Evolutionary conservation across 2,797 vertebrate genomes (phyloP).

Genomic region (Danionella dracula): DNA sequence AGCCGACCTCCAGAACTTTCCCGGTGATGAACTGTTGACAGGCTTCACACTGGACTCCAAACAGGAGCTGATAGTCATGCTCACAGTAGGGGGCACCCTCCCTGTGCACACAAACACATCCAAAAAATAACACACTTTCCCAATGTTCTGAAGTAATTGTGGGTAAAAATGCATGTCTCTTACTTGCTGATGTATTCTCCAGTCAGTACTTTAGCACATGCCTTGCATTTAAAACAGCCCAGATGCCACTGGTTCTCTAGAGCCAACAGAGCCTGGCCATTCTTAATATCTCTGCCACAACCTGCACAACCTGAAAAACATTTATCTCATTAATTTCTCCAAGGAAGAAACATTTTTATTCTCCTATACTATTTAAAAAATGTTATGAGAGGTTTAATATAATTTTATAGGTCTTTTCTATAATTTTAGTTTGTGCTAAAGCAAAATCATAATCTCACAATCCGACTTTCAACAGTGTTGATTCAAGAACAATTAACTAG

Average conservation of each 20-base stretch:
- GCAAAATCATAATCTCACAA: too few relatives aligned
- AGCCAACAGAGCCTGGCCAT: slow-evolving; percentile 88
- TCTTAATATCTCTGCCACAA: slow-evolving; percentile 91
- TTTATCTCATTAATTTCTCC: background rate
- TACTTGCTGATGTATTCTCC: slow-evolving; percentile 98
- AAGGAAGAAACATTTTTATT: too few relatives aligned
- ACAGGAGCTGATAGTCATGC: slow-evolving; percentile 90
- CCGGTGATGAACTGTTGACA: slow-evolving; percentile 94
- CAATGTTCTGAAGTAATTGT: too few relatives aligned
- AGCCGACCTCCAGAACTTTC: slow-evolving; percentile 87
- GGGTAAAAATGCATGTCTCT: slow-evolving; percentile 38
- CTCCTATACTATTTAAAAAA: too few relatives aligned
- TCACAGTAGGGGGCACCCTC: slow-evolving; percentile 92
- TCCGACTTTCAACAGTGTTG: too few relatives aligned
- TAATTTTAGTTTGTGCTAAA: too few relatives aligned
- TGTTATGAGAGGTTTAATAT: too few relatives aligned
- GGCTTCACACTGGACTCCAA: slow-evolving; percentile 90
- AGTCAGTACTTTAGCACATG: slow-evolving; percentile 82
- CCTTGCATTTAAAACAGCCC: slow-evolving; percentile 93
- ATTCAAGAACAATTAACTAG: too few relatives aligned
- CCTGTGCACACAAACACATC: slow-evolving; percentile 66
- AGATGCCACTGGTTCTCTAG: slow-evolving; percentile 91
- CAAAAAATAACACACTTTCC: background rate
- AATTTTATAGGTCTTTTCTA: too few relatives aligned
- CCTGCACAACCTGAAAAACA: slow-evolving; percentile 80